phyloP scores from a whole-genome alignment of 2,797 vertebrate species.

The Poeciliopsis paucimaculata region DNA sequence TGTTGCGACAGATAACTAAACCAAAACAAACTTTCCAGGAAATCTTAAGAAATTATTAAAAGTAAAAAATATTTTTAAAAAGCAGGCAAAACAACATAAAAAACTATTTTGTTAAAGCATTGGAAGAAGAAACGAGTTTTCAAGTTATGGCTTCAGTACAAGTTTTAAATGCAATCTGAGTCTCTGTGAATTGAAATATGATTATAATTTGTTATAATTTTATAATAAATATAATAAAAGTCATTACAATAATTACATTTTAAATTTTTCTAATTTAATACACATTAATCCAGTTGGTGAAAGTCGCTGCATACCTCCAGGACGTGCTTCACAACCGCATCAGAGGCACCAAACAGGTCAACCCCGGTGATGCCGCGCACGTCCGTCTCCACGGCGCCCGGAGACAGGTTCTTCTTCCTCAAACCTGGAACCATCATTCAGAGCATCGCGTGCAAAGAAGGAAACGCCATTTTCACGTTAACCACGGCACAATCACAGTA shows the following conservation, averaged over 20 bases:
- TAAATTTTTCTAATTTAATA: background rate
- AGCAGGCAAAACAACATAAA: background rate
- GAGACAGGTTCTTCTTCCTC: conserved; percentile 97
- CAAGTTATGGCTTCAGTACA: background rate
- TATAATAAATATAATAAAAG: background rate
- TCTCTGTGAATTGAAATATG: background rate
- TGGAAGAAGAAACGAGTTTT: background rate
- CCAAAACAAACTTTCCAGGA: background rate
- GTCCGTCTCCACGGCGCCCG: conserved; percentile 93
- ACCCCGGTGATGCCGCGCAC: conserved; percentile 94
- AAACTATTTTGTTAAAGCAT: background rate
- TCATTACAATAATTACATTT: background rate
- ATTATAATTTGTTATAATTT: background rate
- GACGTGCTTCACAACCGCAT: conserved; percentile 96
- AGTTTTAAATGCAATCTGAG: background rate
- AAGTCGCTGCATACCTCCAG: conserved; percentile 85
- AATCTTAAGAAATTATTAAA: background rate
- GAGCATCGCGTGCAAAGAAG: conserved; percentile 60
- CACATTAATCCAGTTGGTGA: background rate
- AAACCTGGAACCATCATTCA: conserved; percentile 86
- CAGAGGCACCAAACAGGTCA: conserved; percentile 93
- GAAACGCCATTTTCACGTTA: conserved; percentile 69
- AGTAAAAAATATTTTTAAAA: background rate
- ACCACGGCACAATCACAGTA: conserved; percentile 54
- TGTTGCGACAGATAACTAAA: background rate